phyloP scores from a whole-genome alignment of 2,797 vertebrate species.

The Enteromius radiatus region DNA sequence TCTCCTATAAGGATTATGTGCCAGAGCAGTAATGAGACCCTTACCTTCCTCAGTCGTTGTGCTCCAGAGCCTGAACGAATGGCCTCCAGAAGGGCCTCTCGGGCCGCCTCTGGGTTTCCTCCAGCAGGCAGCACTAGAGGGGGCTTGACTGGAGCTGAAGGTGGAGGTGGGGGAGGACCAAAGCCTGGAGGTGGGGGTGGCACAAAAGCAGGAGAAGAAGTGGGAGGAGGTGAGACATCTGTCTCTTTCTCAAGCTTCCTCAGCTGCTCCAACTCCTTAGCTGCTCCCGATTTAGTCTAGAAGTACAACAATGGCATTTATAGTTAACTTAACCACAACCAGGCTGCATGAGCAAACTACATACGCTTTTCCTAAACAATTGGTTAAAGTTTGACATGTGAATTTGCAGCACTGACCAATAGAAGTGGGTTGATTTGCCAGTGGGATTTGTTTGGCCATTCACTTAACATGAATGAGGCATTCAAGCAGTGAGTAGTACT shows the following conservation, averaged over 20 bases:
- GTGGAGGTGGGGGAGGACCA: constrained; percentile 59
- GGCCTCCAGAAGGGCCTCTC: constrained; percentile 89
- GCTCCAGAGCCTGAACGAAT: constrained; percentile 92
- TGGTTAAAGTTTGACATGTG: not conserved
- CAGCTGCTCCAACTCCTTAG: constrained; percentile 81
- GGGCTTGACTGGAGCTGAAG: constrained; percentile 58
- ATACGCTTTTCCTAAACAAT: not conserved
- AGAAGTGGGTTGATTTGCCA: not conserved
- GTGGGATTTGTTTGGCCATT: not conserved
- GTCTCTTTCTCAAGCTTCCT: constrained; percentile 64
- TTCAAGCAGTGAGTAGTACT: not conserved
- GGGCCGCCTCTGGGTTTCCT: constrained; percentile 70
- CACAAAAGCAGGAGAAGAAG: constrained; percentile 32
- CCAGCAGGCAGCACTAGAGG: constrained; percentile 55
- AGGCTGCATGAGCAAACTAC: not conserved
- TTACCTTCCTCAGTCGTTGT: constrained; percentile 89
- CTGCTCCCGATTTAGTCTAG: constrained; percentile 85
- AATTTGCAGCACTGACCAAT: not conserved
- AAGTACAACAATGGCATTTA: constrained; percentile 39
- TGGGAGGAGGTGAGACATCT: constrained; percentile 46
- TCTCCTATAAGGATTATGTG: not conserved
- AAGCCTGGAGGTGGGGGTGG: constrained; percentile 47
- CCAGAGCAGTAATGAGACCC: not conserved
- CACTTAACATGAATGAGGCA: not conserved
- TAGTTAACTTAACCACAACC: constrained; percentile 5